These are phyloP conservation scores for Ranitomeya imitator DNA, from an alignment of 2,113 vertebrate genomes.

Conservation along the genomic window DNA sequence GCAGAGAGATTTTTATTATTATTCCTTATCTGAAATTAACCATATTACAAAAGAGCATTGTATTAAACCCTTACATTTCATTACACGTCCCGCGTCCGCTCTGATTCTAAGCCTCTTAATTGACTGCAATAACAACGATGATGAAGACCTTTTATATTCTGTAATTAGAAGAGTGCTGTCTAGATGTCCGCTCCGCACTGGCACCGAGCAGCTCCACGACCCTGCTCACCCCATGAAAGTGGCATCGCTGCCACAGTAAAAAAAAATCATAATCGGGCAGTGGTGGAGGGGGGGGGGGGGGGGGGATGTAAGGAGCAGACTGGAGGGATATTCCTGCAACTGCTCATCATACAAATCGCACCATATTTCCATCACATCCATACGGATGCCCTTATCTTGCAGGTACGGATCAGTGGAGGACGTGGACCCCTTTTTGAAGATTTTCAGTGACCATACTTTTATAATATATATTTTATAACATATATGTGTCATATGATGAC, in stretches of 20 bases:
- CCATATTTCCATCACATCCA: too few species aligned
- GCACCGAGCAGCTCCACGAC: background rate
- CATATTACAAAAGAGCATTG: background rate
- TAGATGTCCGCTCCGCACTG: background rate
- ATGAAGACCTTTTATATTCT: conserved; percentile 4
- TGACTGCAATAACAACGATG: background rate
- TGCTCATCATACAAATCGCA: too few species aligned
- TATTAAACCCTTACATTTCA: background rate
- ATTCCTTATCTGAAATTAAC: background rate
- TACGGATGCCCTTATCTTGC: too few species aligned
- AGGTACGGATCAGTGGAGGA: too few species aligned
- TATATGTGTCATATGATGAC: too few species aligned
- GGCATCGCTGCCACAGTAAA: background rate
- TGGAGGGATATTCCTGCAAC: background rate
- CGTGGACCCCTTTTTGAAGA: too few species aligned
- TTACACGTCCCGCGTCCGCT: background rate
- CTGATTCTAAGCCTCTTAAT: conserved; percentile 4
- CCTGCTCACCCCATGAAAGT: background rate
- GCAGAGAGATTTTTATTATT: background rate
- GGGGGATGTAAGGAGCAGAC: background rate
- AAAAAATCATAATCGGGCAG: background rate
- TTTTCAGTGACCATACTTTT: too few species aligned
- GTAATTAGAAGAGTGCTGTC: conserved; percentile 13
- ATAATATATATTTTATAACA: too few species aligned
- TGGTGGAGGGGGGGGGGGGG: background rate